Evolutionary conservation across 2,888 invertebrate genomes (phyloP).

Genomic region (Odontocerum albicorne): DNA sequence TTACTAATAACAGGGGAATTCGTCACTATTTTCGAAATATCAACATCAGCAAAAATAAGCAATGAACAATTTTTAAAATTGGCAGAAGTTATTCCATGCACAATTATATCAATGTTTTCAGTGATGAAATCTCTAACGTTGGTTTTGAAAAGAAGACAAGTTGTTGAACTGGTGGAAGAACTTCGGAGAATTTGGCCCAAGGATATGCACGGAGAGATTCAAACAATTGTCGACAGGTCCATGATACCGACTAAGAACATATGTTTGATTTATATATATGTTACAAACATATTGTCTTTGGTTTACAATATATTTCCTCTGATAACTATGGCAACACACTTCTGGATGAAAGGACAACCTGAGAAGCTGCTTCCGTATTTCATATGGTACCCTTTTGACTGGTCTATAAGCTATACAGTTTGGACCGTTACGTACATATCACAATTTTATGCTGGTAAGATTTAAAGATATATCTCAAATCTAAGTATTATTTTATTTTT

Average conservation of each 20-base stretch:
- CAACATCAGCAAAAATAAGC: not conserved
- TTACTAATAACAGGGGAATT: constrained; percentile 19
- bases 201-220: constrained; percentile 6
- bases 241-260: constrained; percentile 27
- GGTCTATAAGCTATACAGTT: constrained; percentile 1
- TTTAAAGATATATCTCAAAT: not conserved
- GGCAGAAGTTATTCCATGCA: constrained; percentile 28
- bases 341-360: constrained; percentile 4
- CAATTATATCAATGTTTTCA: constrained; percentile 18
- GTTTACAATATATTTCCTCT: constrained; percentile 32
- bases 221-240: constrained; percentile 11
- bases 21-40: constrained; percentile 2
- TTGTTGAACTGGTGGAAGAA: constrained; percentile 20
- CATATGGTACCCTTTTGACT: constrained; percentile 30
- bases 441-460: constrained; percentile 28
- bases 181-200: constrained; percentile 22
- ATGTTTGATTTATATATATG: constrained; percentile 26
- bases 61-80: constrained; percentile 23
- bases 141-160: constrained; percentile 8
- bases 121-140: constrained; percentile 21
- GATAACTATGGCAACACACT: constrained; percentile 20
- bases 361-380: constrained; percentile 27
- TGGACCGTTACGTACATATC: constrained; percentile 23
- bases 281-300: constrained; percentile 27
- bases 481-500: not conserved